These are phyloP conservation scores for Calameuta idolon DNA, from an alignment of 2,888 invertebrate species.

Conservation along the genomic window DNA sequence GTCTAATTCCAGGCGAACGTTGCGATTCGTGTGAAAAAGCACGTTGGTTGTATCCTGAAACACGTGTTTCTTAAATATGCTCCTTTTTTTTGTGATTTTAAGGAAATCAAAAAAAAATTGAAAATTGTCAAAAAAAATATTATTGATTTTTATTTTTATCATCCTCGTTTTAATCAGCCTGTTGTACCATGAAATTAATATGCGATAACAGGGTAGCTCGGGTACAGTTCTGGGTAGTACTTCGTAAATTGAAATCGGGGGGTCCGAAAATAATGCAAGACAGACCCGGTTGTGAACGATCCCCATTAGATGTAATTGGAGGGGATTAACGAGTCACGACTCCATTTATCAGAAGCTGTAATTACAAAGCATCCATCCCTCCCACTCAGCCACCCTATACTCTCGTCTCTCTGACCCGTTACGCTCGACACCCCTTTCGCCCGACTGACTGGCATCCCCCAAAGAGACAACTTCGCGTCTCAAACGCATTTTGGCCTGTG, in stretches of 20 bases:
- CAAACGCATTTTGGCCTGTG: conserved; percentile 57
- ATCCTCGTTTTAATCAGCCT: background rate
- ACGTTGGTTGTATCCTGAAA: background rate
- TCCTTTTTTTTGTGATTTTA: background rate
- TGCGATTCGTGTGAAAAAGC: background rate
- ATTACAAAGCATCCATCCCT: conserved; percentile 60
- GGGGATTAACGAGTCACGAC: conserved; percentile 64
- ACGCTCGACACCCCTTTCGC: conserved; percentile 26
- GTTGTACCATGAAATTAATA: background rate
- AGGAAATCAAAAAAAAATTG: background rate
- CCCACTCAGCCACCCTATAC: conserved; percentile 9
- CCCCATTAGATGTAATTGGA: conserved; percentile 63
- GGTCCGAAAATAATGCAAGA: conserved; percentile 47
- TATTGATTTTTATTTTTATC: background rate
- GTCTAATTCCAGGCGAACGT: background rate
- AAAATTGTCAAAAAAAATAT: background rate
- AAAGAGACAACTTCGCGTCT: conserved; percentile 60
- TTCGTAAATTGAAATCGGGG: conserved; percentile 40
- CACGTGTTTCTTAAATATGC: background rate
- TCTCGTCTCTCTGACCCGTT: conserved; percentile 18
- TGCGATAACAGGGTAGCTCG: background rate
- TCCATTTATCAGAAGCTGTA: conserved; percentile 65
- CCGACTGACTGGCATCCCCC: conserved; percentile 61
- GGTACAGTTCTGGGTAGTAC: background rate
- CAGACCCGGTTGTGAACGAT: conserved; percentile 51